These are phyloP conservation scores for Matsumyia berberina DNA, from an alignment of 2,888 invertebrate genomes.

Conservation along the genomic window DNA sequence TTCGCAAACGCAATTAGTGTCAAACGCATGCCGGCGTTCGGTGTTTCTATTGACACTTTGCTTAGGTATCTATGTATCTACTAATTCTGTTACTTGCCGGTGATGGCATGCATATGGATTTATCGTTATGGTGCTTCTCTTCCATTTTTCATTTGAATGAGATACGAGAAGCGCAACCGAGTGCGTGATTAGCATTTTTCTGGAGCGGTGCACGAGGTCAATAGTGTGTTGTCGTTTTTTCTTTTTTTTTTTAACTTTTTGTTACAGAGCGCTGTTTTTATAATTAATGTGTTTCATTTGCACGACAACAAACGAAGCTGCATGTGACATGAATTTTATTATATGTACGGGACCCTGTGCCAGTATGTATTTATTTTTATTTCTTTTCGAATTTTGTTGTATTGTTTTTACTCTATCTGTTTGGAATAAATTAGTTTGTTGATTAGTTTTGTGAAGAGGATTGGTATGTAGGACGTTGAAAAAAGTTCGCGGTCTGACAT, in stretches of 20 bases:
- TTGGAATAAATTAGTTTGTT: constrained; percentile 7
- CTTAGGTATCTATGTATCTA: not conserved
- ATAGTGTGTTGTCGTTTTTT: constrained; percentile 50
- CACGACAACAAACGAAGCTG: constrained; percentile 24
- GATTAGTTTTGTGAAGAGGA: not conserved
- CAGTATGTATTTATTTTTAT: constrained; percentile 33
- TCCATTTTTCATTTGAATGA: constrained; percentile 25
- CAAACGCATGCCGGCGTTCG: constrained; percentile 35
- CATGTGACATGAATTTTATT: constrained; percentile 54
- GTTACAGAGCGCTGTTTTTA: constrained; percentile 29
- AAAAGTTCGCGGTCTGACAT: not conserved
- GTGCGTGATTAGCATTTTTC: constrained; percentile 76
- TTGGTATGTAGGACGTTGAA: not conserved
- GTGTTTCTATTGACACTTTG: constrained; percentile 39
- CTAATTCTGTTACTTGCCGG: constrained; percentile 7
- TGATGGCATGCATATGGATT: not conserved
- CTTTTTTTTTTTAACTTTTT: constrained; percentile 31
- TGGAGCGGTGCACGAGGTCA: constrained; percentile 75
- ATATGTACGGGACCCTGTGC: constrained; percentile 60
- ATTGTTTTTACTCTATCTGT: not conserved
- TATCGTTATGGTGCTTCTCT: constrained; percentile 2
- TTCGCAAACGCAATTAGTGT: constrained; percentile 61
- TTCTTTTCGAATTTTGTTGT: constrained; percentile 2
- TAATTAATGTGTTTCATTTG: constrained; percentile 59
- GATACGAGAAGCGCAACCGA: constrained; percentile 58